phyloP scores from a whole-genome alignment of 2,888 invertebrate genomes.

The Chesias legatella region DNA sequence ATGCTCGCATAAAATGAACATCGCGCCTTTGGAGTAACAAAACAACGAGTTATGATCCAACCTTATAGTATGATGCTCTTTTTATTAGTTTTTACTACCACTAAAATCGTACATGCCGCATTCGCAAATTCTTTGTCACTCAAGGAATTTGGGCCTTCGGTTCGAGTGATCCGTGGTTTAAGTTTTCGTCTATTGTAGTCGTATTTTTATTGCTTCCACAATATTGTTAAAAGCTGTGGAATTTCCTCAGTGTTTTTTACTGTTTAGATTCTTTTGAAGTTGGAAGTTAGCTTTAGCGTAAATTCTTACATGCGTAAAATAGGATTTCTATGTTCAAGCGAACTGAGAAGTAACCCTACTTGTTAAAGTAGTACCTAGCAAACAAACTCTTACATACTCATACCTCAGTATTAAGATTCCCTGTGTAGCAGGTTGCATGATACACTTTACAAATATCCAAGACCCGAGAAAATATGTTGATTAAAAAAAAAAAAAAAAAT shows the following conservation, averaged over 20 bases:
- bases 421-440: too few relatives aligned
- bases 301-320: too few relatives aligned
- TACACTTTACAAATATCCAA: too few relatives aligned
- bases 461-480: too few relatives aligned
- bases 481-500: too few relatives aligned
- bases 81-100: conserved; percentile 67
- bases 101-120: conserved; percentile 54
- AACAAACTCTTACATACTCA: too few relatives aligned
- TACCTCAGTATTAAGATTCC: too few relatives aligned
- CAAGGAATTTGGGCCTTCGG: conserved; percentile 43
- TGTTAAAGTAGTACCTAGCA: too few relatives aligned
- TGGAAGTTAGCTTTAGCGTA: too few relatives aligned
- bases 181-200: conserved; percentile 34
- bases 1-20: conserved; percentile 61
- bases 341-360: too few relatives aligned
- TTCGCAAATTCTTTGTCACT: conserved; percentile 48
- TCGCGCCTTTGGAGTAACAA: conserved; percentile 51
- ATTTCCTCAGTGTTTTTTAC: neutral
- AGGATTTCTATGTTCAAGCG: too few relatives aligned
- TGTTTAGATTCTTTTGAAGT: conserved; percentile 3
- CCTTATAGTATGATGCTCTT: conserved; percentile 57
- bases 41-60: conserved; percentile 71
- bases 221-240: conserved; percentile 11
- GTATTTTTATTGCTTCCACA: conserved; percentile 37
- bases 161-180: conserved; percentile 45